Conservation (phyloP, 2,113 vertebrate species). For the Sarotherodon lohbergeri region DNA sequence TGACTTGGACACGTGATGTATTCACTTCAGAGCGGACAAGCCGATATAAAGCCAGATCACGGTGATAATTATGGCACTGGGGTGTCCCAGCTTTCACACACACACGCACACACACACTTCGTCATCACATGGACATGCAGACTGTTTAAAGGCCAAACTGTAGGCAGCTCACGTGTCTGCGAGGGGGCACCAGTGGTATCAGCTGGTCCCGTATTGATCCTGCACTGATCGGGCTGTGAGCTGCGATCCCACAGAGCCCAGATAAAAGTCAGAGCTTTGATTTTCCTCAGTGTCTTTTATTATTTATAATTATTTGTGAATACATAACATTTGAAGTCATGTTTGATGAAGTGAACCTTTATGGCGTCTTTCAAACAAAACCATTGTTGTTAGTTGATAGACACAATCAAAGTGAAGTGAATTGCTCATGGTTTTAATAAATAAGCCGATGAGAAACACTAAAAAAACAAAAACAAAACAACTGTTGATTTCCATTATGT, state of each 20-base stretch:
- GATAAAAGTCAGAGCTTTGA: background rate
- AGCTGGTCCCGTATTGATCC: background rate
- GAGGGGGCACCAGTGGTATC: background rate
- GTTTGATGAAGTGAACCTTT: background rate
- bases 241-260: background rate
- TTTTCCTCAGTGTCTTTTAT: background rate
- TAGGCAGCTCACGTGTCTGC: conserved; percentile 12
- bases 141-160: background rate
- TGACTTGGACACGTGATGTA: background rate
- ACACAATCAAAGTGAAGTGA: background rate
- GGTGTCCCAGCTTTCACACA: background rate
- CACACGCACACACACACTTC: background rate
- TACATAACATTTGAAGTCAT: background rate
- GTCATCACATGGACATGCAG: conserved; percentile 6
- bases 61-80: background rate
- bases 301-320: background rate
- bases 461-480: background rate
- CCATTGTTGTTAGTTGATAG: background rate
- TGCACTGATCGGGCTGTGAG: background rate
- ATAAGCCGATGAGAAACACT: background rate
- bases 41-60: background rate
- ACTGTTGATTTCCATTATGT: background rate
- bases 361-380: background rate
- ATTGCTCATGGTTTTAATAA: background rate
- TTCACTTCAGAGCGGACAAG: background rate